Evolutionary conservation across 2,797 vertebrate species (phyloP).

Genomic region (Pseudopleuronectes americanus): DNA sequence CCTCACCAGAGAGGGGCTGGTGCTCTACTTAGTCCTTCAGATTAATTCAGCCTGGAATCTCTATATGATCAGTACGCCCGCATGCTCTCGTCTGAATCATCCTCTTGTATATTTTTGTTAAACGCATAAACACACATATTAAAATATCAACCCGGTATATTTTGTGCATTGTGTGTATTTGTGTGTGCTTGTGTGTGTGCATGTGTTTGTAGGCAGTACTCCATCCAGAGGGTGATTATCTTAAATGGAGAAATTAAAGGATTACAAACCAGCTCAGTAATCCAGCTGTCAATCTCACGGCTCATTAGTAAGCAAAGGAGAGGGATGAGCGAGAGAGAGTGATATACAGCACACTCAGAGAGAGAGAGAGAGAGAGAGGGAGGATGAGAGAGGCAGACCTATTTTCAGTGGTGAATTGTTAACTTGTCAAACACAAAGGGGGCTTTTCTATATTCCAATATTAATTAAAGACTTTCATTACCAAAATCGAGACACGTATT

Average conservation of each 20-base stretch:
- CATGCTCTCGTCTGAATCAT: slow-evolving; percentile 33
- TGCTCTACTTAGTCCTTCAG: slow-evolving; percentile 59
- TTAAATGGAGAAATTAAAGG: slow-evolving; percentile 87
- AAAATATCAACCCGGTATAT: slow-evolving; percentile 23
- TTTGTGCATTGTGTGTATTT: slow-evolving; percentile 16
- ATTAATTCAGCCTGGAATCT: slow-evolving; percentile 65
- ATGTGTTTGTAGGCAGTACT: slow-evolving; percentile 52
- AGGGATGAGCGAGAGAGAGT: slow-evolving; percentile 36
- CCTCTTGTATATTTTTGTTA: slow-evolving; percentile 46
- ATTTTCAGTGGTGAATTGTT: slow-evolving; percentile 25
- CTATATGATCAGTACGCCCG: slow-evolving; percentile 55
- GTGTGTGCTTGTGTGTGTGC: slow-evolving; percentile 11
- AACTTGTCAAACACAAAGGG: slow-evolving; percentile 33
- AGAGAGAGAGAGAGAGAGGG: slow-evolving; percentile 25
- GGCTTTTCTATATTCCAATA: slow-evolving; percentile 14
- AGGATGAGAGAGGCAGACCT: background rate
- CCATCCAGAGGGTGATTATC: slow-evolving; percentile 79
- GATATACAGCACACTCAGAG: background rate
- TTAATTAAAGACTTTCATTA: slow-evolving; percentile 30
- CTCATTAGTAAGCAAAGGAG: slow-evolving; percentile 80
- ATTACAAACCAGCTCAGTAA: slow-evolving; percentile 79
- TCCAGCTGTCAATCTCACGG: slow-evolving; percentile 81
- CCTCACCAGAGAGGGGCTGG: slow-evolving; percentile 42
- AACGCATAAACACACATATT: slow-evolving; percentile 33
- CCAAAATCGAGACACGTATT: slow-evolving; percentile 1